phyloP scores from a whole-genome alignment of 1,140 invertebrate species.

The Teleogryllus occipitalis region DNA sequence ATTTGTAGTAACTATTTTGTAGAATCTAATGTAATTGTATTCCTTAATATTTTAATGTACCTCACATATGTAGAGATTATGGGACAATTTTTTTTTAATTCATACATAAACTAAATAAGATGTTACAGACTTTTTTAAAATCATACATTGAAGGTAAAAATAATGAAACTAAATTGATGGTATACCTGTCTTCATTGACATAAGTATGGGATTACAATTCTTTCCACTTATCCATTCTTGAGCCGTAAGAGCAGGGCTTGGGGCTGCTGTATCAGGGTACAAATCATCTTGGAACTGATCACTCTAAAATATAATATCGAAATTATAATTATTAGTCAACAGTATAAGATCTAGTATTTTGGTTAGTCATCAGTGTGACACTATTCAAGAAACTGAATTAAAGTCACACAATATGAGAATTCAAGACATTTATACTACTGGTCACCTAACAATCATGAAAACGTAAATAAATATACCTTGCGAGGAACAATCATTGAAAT shows the following conservation, averaged over 20 bases:
- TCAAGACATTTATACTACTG: conserved; percentile 39
- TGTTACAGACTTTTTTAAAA: too few relatives aligned
- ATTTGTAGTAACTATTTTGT: too few relatives aligned
- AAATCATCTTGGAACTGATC: conserved; percentile 80
- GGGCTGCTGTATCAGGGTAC: conserved; percentile 83
- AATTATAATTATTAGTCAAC: not conserved
- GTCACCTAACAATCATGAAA: conserved; percentile 36
- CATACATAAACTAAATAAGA: too few relatives aligned
- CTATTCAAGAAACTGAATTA: not conserved
- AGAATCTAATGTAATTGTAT: too few relatives aligned
- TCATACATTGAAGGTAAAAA: too few relatives aligned
- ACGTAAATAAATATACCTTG: conserved; percentile 46
- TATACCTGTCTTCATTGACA: conserved; percentile 71
- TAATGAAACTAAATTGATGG: too few relatives aligned
- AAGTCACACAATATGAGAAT: not conserved
- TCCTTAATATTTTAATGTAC: too few relatives aligned
- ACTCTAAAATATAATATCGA: conserved; percentile 40
- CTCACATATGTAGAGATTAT: too few relatives aligned
- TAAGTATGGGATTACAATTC: conserved; percentile 69
- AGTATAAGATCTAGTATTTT: not conserved
- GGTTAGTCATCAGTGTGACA: not conserved
- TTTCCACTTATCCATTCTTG: conserved; percentile 82
- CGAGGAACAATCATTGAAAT: conserved; percentile 91
- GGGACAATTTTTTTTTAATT: too few relatives aligned
- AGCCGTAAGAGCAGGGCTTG: conserved; percentile 71